Base-by-base conservation (phyloP, 2,797 vertebrate species). In the Chloroceryle amazona region DNA sequence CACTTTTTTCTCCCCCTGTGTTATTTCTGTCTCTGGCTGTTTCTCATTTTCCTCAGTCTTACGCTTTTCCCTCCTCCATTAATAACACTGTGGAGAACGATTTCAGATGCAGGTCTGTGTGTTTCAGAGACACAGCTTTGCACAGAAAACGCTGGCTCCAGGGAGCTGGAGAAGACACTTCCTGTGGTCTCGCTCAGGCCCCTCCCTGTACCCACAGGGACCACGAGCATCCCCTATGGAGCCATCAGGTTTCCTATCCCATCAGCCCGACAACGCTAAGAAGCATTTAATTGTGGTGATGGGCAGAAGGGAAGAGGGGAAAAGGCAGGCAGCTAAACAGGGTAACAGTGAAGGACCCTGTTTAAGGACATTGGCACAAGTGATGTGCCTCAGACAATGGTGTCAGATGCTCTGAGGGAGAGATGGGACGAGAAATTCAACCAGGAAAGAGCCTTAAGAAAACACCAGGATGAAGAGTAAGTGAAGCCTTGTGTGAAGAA, bases 11-110 rank as follows among this genome's bases (percentile, higher is more conserved):
- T 65, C 55, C 21, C 49, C 7, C 57, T 33, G 16, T 2, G 9
- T 93, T 91, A 82, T 86, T 96, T 92, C 92, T 91, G 85, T 86
- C 74, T 85, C 66, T 52, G 76, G 28, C n/a, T 91, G 78, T 33
- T 90, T 63, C 86, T 80, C 60, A 70, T 86, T 91, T 91, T 78
- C 61, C 26, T 90, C 73, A 2, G 6, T 83, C 70, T 86, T 75
- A 54, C 0, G 17, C 37, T 81, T 86, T 92, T 91, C 29, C 54
- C 88, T 85, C 71, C 74, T 87, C 55, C 74, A 87, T 87, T 94
- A 92, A 87, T 72, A 82, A 84, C 0, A 0, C n/a, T 65, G 72
- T 44, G 68, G 57, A 87, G 68, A 91, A 87, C 29, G 19, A 92
- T 67, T 92, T 95, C 86, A 94, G 81, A 87, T 71, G 83, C 83